Evolutionary conservation across 1,140 invertebrate genomes (phyloP), one percentile per base, ranked within the genome.

Genomic region (Ostrea edulis): DNA sequence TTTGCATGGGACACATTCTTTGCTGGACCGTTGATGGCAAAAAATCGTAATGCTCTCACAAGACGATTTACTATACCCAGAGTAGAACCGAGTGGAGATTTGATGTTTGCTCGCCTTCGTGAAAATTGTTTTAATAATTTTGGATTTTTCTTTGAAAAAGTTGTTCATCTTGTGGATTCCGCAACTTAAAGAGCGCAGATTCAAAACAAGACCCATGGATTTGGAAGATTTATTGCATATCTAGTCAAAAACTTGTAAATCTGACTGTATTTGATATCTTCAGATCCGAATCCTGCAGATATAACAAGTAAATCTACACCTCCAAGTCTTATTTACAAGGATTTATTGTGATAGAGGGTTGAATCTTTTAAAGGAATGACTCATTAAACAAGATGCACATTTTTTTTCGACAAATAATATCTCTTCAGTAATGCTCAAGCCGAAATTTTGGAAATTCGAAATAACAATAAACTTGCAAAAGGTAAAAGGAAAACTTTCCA

Each of bases 11-110:
- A 52, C 11, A 82, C 51, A 35, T 82, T 82, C n/a, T 35, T 44
- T 82, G 7, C 58, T 35, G n/a, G n/a, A 65, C 44, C 84, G 58
- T 44, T 87, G 14, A 52, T 84, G 52, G 81, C 82, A 87, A 84
- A 87, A 53, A 87, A 87, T 62, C 77, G 86, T 11, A 87, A 84
- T 52, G 55, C 82, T 68, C 86, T 82, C 17, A 52, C 82, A n/a
- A 65, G 25, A 53, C 71, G 84, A 68, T 20, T 84, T 22, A 54
- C 81, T 20, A 84, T 87, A 68, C 86, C 86, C n/a, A 44, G 82
- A 54, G 35, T 84, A 25, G 82, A 87, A 84, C 55, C 68, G 11
- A 84, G 86, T 84, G 29, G 86, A n/a, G 86, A 81, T 25, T 51
- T 87, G 52, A 52, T 84, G 25, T 25, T 20, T 54, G 86, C 44